Evolutionary conservation across 2,113 vertebrate genomes (phyloP), one percentile per base, ranked within the genome.

Genomic region (Pygathrix nemaeus): DNA sequence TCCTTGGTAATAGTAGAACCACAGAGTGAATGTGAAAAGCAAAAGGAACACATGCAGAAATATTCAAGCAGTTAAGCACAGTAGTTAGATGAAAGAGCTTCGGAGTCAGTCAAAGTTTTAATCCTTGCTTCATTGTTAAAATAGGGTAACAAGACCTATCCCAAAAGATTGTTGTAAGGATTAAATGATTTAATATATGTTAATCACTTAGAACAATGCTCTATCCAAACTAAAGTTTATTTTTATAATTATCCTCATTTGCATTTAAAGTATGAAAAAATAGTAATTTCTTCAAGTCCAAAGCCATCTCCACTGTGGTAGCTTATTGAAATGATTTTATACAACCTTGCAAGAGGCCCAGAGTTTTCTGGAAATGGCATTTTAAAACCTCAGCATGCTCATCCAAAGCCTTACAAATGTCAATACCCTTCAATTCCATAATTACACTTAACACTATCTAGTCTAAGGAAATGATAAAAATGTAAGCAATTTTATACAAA

Each of bases 201-300:
- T 91, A 83, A 89, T 93, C 48, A 96, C 50, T 82, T 73, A 64
- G 83, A 94, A 72, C 73, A 87, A 96, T 82, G 55, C 68, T 48
- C 20, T 82, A 72, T 35, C 70, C 78, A 30, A 87, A 90, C 87
- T 70, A 90, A 90, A 97, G 57, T 6, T 90, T 72, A 84, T 75
- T 90, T 95, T 93, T 80, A 80, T 48, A 88, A 88, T 64, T 59
- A 93, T 88, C 32, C 9, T 97, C n/a, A 94, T 66, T 83, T 80
- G 93, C 57, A 96, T 91, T 94, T 97, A 93, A 96, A 88, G 66
- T 45, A 45, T n/a, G 12, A 85, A 88, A 93, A 70, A 72, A 59
- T 84, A 90, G 35, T 59, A 23, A 86, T 57, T 94, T 93, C 32
- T 35, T 38, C 27, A 40, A 84, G 32, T 38, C 79, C 59, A 57